Percentiles rank a stretch among this genome's conserved stretches.
These are phyloP conservation scores for Burhinus bistriatus DNA, from an alignment of 2,113 vertebrate genomes.

Conservation along the genomic window DNA sequence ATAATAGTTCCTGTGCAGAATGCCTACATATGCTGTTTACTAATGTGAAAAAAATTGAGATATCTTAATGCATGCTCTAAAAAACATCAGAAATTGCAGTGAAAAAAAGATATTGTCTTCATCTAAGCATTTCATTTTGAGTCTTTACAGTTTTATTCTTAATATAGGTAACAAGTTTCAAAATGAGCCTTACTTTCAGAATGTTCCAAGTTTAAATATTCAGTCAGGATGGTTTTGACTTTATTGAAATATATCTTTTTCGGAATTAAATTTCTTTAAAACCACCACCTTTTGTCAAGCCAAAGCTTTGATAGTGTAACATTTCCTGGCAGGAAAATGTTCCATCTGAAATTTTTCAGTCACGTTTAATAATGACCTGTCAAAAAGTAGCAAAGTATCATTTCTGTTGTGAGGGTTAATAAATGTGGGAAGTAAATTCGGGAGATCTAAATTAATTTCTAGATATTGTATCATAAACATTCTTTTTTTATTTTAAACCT, in stretches of 20 bases:
- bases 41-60: background rate
- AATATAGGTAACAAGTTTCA: background rate
- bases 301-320: background rate
- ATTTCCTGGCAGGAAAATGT: background rate
- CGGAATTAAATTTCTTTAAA: background rate
- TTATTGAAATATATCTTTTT: background rate
- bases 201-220: background rate
- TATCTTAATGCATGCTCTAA: background rate
- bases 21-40: background rate
- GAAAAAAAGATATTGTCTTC: background rate
- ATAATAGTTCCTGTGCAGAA: background rate
- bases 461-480: background rate
- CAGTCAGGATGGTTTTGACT: background rate
- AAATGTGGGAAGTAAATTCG: background rate
- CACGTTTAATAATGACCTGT: background rate
- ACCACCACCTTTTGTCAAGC: background rate
- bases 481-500: background rate
- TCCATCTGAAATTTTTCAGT: background rate
- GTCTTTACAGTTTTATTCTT: background rate
- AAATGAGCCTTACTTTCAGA: background rate
- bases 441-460: background rate
- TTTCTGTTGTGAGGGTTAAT: background rate
- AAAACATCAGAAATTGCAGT: background rate
- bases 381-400: background rate
- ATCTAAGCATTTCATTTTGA: background rate